Evolutionary conservation across 2,113 vertebrate genomes (phyloP).

Genomic region (Siniperca chuatsi): DNA sequence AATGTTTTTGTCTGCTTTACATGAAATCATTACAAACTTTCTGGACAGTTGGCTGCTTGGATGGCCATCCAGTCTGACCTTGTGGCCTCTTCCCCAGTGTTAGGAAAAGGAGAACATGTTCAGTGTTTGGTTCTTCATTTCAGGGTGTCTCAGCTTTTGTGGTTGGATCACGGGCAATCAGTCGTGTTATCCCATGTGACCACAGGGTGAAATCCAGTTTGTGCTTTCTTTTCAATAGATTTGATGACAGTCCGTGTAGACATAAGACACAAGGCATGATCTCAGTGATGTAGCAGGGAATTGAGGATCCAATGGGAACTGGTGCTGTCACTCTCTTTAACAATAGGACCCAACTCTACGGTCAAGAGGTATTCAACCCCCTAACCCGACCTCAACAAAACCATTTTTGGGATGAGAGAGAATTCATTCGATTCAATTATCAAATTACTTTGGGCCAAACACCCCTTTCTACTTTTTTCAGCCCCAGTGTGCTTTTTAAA

Average conservation of each 20-base stretch:
- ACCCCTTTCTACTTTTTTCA: neutral
- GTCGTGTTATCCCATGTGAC: neutral
- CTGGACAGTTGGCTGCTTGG: neutral
- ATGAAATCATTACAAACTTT: neutral
- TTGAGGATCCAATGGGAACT: neutral
- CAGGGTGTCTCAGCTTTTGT: neutral
- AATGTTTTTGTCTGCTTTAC: neutral
- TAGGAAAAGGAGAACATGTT: neutral
- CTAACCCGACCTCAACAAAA: conserved; percentile 15
- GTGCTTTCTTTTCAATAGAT: neutral
- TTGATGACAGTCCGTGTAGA: conserved; percentile 18
- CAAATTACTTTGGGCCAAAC: conserved; percentile 20
- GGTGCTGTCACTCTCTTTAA: neutral
- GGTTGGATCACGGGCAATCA: neutral
- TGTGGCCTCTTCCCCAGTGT: neutral
- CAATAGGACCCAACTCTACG: neutral
- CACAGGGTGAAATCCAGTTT: neutral
- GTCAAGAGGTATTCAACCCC: conserved; percentile 23
- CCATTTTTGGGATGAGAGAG: conserved; percentile 22
- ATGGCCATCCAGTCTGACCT: neutral
- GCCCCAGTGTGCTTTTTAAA: neutral
- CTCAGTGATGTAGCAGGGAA: conserved; percentile 7
- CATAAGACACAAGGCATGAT: conserved; percentile 34
- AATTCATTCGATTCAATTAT: conserved; percentile 43
- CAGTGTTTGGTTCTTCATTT: neutral